Conservation (phyloP, 2,113 vertebrate species). For the Merops nubicus region DNA sequence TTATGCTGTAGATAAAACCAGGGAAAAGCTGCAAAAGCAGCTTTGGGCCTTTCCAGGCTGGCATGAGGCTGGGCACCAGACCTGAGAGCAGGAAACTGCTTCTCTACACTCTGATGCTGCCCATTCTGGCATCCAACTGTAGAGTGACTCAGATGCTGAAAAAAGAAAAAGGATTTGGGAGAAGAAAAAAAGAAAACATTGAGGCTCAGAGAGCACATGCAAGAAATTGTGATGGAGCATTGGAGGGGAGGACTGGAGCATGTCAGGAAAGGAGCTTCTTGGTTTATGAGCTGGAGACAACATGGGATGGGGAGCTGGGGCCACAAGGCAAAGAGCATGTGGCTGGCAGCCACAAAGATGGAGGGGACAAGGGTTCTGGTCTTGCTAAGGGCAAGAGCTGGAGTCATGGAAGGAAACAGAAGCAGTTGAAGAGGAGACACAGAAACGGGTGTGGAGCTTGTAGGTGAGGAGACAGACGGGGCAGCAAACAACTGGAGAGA, state of each 20-base stretch:
- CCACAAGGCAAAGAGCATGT: not conserved
- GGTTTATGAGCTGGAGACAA: not conserved
- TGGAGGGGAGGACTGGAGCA: not conserved
- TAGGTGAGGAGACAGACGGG: not conserved
- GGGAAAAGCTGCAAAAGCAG: not conserved
- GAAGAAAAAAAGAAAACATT: not conserved
- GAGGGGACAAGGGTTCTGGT: not conserved
- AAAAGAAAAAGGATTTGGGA: not conserved
- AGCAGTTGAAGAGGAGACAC: not conserved
- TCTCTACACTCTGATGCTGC: not conserved
- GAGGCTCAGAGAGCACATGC: not conserved
- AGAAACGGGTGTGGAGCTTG: not conserved
- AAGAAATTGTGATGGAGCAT: not conserved
- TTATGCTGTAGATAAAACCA: not conserved
- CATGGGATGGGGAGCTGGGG: not conserved
- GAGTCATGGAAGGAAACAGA: not conserved
- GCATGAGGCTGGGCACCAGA: rapidly evolving
- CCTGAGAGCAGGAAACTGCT: not conserved
- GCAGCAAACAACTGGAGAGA: not conserved
- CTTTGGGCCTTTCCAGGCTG: not conserved
- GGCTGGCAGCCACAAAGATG: not conserved
- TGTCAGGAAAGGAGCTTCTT: not conserved
- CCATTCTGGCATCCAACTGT: not conserved
- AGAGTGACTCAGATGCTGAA: not conserved
- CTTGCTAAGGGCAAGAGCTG: not conserved